Percentiles rank a stretch among this genome's conserved stretches.
Evolutionary conservation across 2,888 invertebrate genomes (phyloP).

Genomic region (Aphelenchoides bicaudatus): DNA sequence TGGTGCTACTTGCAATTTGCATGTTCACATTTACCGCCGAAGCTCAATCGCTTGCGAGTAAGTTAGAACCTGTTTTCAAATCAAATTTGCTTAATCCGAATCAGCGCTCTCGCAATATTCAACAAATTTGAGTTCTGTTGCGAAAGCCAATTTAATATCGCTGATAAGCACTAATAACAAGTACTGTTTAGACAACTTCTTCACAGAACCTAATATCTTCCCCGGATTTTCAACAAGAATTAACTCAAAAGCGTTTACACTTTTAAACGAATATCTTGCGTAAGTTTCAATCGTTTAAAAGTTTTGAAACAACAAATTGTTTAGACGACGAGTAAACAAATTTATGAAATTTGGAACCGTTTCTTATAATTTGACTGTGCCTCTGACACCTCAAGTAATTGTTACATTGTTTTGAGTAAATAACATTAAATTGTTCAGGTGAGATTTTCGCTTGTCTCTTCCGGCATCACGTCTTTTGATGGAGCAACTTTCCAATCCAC

Average conservation of each 20-base stretch:
- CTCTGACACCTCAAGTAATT: conserved; percentile 38
- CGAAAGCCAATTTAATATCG: too few relatives aligned
- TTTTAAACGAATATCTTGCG: conserved; percentile 50
- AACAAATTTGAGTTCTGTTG: too few relatives aligned
- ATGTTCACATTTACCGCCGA: too few relatives aligned
- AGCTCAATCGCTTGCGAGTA: conserved; percentile 21
- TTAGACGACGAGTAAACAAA: conserved; percentile 47
- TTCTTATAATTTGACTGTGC: conserved; percentile 53
- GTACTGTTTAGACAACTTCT: conserved; percentile 48
- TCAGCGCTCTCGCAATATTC: too few relatives aligned
- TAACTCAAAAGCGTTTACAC: conserved; percentile 43
- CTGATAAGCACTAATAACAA: background rate
- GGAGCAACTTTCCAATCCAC: conserved; percentile 43
- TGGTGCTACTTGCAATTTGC: too few relatives aligned
- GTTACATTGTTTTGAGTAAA: too few relatives aligned
- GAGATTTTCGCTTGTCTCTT: conserved; percentile 31
- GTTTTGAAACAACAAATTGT: conserved; percentile 47
- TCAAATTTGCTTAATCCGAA: too few relatives aligned
- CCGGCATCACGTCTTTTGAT: conserved; percentile 44
- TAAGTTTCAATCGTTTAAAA: conserved; percentile 43
- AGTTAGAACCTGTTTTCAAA: too few relatives aligned
- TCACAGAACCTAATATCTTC: conserved; percentile 52
- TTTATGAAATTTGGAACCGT: conserved; percentile 54
- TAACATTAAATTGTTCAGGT: too few relatives aligned
- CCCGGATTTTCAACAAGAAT: conserved; percentile 51